Base-by-base conservation (phyloP, 2,797 vertebrate genomes). In the Champsocephalus esox region DNA sequence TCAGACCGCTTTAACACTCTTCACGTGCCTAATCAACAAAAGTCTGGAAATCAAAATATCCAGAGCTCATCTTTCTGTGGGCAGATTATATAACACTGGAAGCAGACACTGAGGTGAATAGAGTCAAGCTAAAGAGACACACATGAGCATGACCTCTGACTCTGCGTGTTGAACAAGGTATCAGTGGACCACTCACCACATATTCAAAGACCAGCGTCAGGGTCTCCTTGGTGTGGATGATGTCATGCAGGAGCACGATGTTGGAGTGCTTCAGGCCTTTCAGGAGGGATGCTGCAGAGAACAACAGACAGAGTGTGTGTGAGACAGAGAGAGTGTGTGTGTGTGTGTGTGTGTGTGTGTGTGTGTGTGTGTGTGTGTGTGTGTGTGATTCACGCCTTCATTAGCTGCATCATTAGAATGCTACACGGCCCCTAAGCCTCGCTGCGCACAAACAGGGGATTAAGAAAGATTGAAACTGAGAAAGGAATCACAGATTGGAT, bases 261-360 rank as follows among this genome's bases (percentile, higher is more conserved):
- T 97, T 98, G 87, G 96, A 90, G 16, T 97, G 97, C 82, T 99
- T 99, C 89, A 98, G 93, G 92, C 97, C 97, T 94, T 99, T 99
- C 87, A 99, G 91, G 65, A 99, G 96, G 88, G 98, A 99, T 3
- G 97, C 98, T 99, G 94, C 41, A 69, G 92, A n/a, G 81, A 17
- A 70, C n/a, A 56, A 71, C 24, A 76, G 17, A 58, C 14, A 75
- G 21, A 49, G 61, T 59, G 55, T 28, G 50, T 14, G 32, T 38
- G 24, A 50, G 44, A 48, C n/a, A n/a, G 3, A 5, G 24, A n/a
- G 19, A 49, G 64, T 59, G 55, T 28, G 50, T 14, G n/a, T n/a
- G 38, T 32, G 24, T 46, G 44, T 24, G 21, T 24, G 2, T 14
- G 38, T 38, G 24, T 46, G 44, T 21, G 21, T 21, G 64, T 59